Conservation (phyloP, 2,797 vertebrate genomes). For the Hydrolagus colliei region DNA sequence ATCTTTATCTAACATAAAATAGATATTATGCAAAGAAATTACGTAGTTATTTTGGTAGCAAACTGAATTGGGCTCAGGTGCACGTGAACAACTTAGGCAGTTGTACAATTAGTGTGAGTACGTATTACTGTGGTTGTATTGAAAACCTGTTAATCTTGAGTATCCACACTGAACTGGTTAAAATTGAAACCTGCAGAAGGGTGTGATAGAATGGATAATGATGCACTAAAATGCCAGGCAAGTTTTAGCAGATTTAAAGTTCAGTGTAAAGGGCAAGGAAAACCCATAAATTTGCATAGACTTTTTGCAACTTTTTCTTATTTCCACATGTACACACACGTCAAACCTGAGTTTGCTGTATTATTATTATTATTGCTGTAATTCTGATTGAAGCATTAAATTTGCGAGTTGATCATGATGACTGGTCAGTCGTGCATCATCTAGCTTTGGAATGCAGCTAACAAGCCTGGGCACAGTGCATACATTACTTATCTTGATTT, state of each 20-base stretch:
- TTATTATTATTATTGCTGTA: background rate
- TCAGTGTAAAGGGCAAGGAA: too few species aligned
- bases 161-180: background rate
- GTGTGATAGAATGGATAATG: too few species aligned
- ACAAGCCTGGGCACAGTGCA: background rate
- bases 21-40: too few species aligned
- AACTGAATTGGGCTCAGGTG: too few species aligned
- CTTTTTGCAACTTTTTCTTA: background rate
- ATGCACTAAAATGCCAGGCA: background rate
- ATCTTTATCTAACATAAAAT: too few species aligned
- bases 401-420: background rate
- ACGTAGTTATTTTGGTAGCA: too few species aligned
- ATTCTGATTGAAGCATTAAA: background rate
- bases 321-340: background rate
- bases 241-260: constrained; percentile 6
- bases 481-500: background rate
- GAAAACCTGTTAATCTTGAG: too few species aligned
- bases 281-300: background rate
- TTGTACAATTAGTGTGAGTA: too few species aligned
- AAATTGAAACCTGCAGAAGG: background rate
- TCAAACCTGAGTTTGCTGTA: background rate
- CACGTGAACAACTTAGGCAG: too few species aligned
- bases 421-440: background rate
- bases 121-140: too few species aligned
- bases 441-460: background rate